Base-by-base conservation (phyloP, 2,797 vertebrate genomes). In the Okamejei kenojei region DNA sequence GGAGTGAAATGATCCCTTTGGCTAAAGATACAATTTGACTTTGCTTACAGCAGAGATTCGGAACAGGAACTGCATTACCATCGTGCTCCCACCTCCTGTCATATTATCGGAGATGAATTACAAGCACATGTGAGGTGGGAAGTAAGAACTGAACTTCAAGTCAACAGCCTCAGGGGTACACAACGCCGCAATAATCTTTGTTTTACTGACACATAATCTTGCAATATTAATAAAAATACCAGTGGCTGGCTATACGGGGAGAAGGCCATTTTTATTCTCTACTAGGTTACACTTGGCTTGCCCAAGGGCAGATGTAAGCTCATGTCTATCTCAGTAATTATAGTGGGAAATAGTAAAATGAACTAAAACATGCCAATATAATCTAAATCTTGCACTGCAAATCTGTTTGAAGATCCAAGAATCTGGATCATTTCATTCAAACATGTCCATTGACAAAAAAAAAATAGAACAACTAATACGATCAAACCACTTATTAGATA, bases 261-360 rank as follows among this genome's bases (percentile, higher is more conserved):
- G 21, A 79, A 38, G 77, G 32, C n/a, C 11, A 23, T 17, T 21
- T 35, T 38, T 17, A 7, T 38, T 76, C 38, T 79, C 32, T 79
- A 7, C 15, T 38, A 17, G 35, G 32, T 79, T 79, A 38, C 3
- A 79, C 38, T 17, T 15, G 35, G 38, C 17, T 7, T 79, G 35
- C n/a, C n/a, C 35, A 19, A 38, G 38, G 78, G 78, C n/a, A 78
- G 77, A 78, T 32, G 2, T 17, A 38, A 79, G 35, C 15, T 79
- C 78, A 79, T 79, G 35, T 38, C 32, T 79, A 79, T 79, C 78
- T 79, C 78, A 38, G 78, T 79, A 79, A 79, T 79, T 79, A 79
- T 79, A 79, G 32, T 38, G 35, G 19, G 78, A 79, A 79, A 38
- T 8, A 38, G 35, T 79, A 29, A 38, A 79, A 13, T 38, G 8